These are phyloP conservation scores for Rhagoletis pomonella DNA, from an alignment of 1,140 invertebrate genomes.

Conservation along the genomic window DNA sequence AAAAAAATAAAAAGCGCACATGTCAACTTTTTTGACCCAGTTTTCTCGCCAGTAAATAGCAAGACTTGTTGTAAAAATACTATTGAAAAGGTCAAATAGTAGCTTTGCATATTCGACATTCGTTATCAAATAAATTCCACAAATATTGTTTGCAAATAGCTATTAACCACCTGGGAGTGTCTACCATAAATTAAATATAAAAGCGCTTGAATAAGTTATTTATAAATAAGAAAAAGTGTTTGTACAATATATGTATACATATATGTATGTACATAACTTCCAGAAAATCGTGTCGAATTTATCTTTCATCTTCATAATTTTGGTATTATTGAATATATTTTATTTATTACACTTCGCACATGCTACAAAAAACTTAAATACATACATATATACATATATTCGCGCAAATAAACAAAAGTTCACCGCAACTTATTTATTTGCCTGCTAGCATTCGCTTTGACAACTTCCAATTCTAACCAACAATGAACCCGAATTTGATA, in stretches of 20 bases:
- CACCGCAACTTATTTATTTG: neutral
- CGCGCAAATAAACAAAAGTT: neutral
- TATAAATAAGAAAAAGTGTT: neutral
- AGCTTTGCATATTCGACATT: neutral
- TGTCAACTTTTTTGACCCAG: neutral
- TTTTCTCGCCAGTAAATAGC: neutral
- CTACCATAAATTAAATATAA: neutral
- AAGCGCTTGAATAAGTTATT: neutral
- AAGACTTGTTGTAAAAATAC: neutral
- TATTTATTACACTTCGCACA: constrained; percentile 2
- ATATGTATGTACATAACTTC: neutral
- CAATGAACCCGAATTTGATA: neutral
- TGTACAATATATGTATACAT: neutral
- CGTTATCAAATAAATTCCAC: constrained; percentile 17
- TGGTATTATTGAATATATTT: constrained; percentile 26
- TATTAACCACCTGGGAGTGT: neutral
- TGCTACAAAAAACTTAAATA: neutral
- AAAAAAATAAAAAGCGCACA: too few species aligned
- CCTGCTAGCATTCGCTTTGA: neutral
- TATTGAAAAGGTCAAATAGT: neutral
- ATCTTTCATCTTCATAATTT: constrained; percentile 51
- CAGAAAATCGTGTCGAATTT: constrained; percentile 5
- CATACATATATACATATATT: neutral
- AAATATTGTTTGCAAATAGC: constrained; percentile 2
- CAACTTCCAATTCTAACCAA: constrained; percentile 4